Percentiles rank a stretch among this genome's conserved stretches.
Conservation (phyloP, 2,888 invertebrate genomes). For the Lithodes maja region DNA sequence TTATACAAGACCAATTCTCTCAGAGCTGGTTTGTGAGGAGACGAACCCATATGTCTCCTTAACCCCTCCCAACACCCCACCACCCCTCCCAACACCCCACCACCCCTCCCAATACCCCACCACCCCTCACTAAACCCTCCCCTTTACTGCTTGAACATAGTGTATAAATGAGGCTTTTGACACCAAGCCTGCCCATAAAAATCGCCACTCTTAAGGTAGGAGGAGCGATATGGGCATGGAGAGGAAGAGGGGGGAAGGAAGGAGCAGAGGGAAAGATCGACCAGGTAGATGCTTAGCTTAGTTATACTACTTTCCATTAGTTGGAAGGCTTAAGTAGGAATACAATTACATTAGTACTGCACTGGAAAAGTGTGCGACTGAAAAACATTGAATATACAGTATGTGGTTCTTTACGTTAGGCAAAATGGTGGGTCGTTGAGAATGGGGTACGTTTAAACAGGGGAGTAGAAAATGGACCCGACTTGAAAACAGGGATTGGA, state of each 20-base stretch:
- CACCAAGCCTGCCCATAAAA: conserved; percentile 43
- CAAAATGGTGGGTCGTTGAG: too few relatives aligned
- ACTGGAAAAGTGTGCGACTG: too few relatives aligned
- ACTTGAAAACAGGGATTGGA: not conserved
- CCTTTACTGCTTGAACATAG: not conserved
- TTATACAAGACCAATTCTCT: too few relatives aligned
- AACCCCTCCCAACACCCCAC: not conserved
- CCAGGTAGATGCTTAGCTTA: too few relatives aligned
- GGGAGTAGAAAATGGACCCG: too few relatives aligned
- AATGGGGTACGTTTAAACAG: not conserved
- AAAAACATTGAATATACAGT: too few relatives aligned
- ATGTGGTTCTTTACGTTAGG: too few relatives aligned
- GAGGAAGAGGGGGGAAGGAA: not conserved
- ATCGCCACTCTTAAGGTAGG: not conserved
- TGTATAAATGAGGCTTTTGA: conserved; percentile 44
- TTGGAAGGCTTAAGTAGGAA: too few relatives aligned
- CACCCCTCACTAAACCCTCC: not conserved
- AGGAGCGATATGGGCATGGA: not conserved
- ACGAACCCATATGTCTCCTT: not conserved
- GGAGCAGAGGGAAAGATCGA: not conserved
- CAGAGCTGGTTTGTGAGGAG: too few relatives aligned
- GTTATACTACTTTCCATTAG: too few relatives aligned
- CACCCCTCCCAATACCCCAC: not conserved
- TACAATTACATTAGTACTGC: too few relatives aligned
- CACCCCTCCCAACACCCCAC: not conserved